Evolutionary conservation across 2,113 vertebrate species (phyloP).

Genomic region (Pachypanchax playfairii): DNA sequence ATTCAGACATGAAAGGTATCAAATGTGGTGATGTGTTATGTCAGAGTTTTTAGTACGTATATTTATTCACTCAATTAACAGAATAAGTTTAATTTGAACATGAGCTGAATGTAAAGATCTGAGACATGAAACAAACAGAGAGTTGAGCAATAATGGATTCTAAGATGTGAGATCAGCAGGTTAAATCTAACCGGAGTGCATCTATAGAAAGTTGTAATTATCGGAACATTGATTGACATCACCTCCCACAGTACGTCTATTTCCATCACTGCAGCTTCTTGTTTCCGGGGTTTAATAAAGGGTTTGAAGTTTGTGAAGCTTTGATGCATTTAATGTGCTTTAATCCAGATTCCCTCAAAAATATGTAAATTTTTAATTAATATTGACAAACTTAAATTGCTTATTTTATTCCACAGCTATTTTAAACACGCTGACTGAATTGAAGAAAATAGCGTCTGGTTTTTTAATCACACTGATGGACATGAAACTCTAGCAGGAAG

Average conservation of each 20-base stretch:
- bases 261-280: constrained; percentile 6
- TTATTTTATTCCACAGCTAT: neutral
- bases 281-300: constrained; percentile 6
- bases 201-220: constrained; percentile 12
- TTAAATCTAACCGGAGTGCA: neutral
- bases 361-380: constrained; percentile 5
- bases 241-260: constrained; percentile 5
- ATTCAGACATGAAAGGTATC: no score
- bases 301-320: neutral
- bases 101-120: no score
- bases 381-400: constrained; percentile 6
- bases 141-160: neutral
- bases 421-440: neutral
- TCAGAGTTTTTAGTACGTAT: no score
- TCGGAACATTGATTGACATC: constrained; percentile 3
- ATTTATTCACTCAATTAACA: no score
- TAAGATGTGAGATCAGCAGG: neutral
- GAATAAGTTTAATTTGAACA: no score
- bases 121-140: neutral
- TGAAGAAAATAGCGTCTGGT: no score
- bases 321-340: constrained; percentile 3
- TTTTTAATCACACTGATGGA: neutral
- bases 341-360: neutral
- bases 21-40: no score
- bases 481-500: constrained; percentile 7